phyloP scores from a whole-genome alignment of 1,140 invertebrate genomes.

The Drosophila tani region DNA sequence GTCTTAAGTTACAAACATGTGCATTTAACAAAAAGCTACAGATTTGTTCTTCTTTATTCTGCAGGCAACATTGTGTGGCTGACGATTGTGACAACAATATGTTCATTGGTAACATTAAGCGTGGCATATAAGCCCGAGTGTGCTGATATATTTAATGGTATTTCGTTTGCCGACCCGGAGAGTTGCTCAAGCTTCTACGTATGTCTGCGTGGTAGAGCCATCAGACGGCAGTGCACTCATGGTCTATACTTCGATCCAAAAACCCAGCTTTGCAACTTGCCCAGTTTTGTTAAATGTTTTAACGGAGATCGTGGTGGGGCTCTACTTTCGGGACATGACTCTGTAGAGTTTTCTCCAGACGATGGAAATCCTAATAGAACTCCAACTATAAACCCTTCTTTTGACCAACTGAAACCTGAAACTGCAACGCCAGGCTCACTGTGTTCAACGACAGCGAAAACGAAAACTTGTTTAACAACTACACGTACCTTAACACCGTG shows the following conservation, averaged over 20 bases:
- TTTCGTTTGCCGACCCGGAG: conserved; percentile 50
- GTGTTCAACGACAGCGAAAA: too few relatives aligned
- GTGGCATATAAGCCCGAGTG: conserved; percentile 41
- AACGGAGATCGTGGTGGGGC: conserved; percentile 46
- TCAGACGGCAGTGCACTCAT: conserved; percentile 41
- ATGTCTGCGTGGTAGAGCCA: conserved; percentile 43
- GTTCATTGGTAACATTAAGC: conserved; percentile 18
- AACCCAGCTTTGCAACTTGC: conserved; percentile 50
- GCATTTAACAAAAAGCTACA: background rate
- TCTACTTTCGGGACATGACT: background rate
- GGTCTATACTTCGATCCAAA: conserved; percentile 45
- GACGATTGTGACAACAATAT: conserved; percentile 44
- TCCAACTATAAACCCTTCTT: too few relatives aligned
- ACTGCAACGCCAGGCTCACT: too few relatives aligned
- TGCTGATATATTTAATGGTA: conserved; percentile 43
- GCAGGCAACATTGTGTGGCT: conserved; percentile 43
- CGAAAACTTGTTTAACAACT: too few relatives aligned
- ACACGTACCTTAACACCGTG: too few relatives aligned
- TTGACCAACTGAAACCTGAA: too few relatives aligned
- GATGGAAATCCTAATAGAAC: background rate
- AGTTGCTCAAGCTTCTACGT: conserved; percentile 58
- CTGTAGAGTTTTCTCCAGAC: background rate
- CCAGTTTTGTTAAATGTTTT: conserved; percentile 40
- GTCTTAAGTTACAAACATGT: too few relatives aligned
- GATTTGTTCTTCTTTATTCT: background rate